Base-by-base conservation (phyloP, 1,140 invertebrate species). In the Ceratina japonica region DNA sequence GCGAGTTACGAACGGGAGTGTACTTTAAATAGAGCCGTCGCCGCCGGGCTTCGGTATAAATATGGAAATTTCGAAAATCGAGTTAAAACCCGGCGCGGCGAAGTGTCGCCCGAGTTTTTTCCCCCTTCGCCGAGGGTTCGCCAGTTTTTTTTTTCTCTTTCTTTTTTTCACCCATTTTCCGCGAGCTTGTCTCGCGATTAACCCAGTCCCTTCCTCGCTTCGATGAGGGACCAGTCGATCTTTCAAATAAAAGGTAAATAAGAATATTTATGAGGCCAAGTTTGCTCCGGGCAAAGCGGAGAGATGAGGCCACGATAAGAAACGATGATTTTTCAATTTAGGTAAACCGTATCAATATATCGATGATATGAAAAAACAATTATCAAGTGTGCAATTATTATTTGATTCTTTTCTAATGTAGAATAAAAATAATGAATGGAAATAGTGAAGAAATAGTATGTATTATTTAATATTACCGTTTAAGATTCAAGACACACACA, bases 41-140 rank as follows among this genome's bases (percentile, higher is more conserved):
- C 49, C 59, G 70, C 24, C 44, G 74, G 56, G 81, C 59, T 58
- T 37, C 51, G 66, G 82, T 81, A 84, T 84, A 84, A 84, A 84
- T 84, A 84, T 84, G 82, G 82, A 84, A 83, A 84, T 84, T 84
- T 84, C 76, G 76, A 75, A 84, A 84, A 84, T 84, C 76, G 82
- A 84, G 82, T 84, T 84, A 56, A 44, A 44, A 44, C 37, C 37
- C 37, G 83, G 81, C 71, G 31, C 62, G 49, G 52, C 70, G 49
- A 74, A 83, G 82, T 79, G 80, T 83, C 80, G 79, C 66, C 65
- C 65, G 71, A 76, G 71, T 84, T 66, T 83, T 83, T 44, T n/a
- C 44, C 61, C 68, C 75, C 81, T 75, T 44, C 15, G 7, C 56
- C 75, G 49, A 73, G 62, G 58, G 31, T 51, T 37, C 66, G 68